Base-by-base conservation (phyloP, 2,113 vertebrate genomes). In the Cygnus atratus region DNA sequence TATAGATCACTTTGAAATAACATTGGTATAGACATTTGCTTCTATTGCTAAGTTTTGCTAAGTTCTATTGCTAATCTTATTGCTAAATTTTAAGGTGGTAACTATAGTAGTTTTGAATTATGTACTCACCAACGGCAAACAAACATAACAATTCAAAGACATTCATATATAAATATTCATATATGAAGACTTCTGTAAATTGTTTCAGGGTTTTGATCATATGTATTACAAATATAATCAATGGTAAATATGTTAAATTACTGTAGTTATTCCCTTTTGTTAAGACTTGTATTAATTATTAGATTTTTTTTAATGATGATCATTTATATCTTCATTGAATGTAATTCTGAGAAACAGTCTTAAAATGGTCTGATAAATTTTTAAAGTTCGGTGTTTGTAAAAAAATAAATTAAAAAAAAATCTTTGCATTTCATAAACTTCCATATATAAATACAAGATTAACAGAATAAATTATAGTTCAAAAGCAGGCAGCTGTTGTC, bases 91-190 rank as follows among this genome's bases (percentile, higher is more conserved):
- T 92, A 88, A 83, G 9, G 21, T 66, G 66, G 92, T 95, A 92
- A 92, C 95, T 81, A 73, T 0, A 55, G 80, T 26, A 92, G 52
- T 25, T 94, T 93, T 95, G 86, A 48, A 77, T 90, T 94, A 55
- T 93, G 62, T 84, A 96, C 92, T 90, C 86, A 96, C 84, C 72
- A 91, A 80, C 48, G 94, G 92, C 88, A 95, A 77, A 96, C 71
- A 73, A 88, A 84, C 59, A 95, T 70, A 94, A 96, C 89, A 97
- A 87, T 13, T 46, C 59, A 86, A 93, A 97, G 84, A 89, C 41
- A 86, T 96, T 94, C 65, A 86, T 55, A 79, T 80, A 96, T 52
- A 91, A 95, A 72, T 48, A 48, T 48, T 48, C 39, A 93, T 77
- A 85, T 37, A 95, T 59, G 44, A 95, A 91, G 66, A 21, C 3